Base-by-base conservation (phyloP, 2,113 vertebrate species). In the Phyllopteryx taeniolatus region DNA sequence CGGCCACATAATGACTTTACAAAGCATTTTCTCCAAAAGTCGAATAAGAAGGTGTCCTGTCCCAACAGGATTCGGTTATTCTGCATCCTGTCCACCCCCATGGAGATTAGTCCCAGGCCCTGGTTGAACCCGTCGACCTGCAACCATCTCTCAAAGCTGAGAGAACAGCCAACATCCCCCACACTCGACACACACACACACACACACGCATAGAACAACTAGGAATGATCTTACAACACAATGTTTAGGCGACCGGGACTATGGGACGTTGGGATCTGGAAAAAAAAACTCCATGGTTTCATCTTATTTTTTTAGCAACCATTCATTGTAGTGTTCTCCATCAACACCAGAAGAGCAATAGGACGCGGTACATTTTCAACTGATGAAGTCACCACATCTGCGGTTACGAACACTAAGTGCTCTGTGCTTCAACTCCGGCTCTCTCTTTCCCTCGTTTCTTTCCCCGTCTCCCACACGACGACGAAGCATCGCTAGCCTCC, bases 311-410 rank as follows among this genome's bases (percentile, higher is more conserved):
- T 27, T 33, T 71, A 78, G 22, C 51, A 75, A 57, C 67, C 76
- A 67, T 73, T 81, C 11, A 76, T 67, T 83, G 69, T 20, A 14
- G 77, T 67, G 72, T 62, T 70, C 66, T 85, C 76, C 71, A 79
- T 78, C 78, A 70, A 76, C 75, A 43, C 68, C 8, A 70, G 76
- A 46, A 20, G 72, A 83, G 85, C 71, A 69, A 64, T 57, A 61
- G 76, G 80, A 84, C 63, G n/a, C 79, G 78, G 76, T 19, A 49
- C 82, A 91, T 91, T 86, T 88, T 74, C 82, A 46, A 79, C 74
- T 46, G 80, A 78, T 91, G 89, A 91, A 87, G 85, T 91, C 90
- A 91, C 87, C 82, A 86, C 89, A 88, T 89, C 84, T 87, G 90
- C 68, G 87, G 87, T 79, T 81, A 70, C 69, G 79, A 85, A 59